phyloP scores from a whole-genome alignment of 2,113 vertebrate genomes.

The Damaliscus lunatus region DNA sequence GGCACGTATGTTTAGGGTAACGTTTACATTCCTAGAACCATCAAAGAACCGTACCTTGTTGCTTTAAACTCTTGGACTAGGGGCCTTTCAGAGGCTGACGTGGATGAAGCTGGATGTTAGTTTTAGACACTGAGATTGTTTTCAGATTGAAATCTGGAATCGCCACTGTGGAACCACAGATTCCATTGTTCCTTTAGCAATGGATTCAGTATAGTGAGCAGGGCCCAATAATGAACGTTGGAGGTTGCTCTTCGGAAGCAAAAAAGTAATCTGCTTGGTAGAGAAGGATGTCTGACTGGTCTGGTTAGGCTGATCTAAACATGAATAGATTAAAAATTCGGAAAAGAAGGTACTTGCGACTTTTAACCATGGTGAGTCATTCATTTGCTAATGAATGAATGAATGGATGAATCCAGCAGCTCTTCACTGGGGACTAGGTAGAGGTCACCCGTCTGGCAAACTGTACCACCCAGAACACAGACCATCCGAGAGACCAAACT shows the following conservation, averaged over 20 bases:
- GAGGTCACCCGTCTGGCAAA: neutral
- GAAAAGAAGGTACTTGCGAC: neutral
- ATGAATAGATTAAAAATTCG: neutral
- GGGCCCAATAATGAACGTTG: neutral
- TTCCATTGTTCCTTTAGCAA: neutral
- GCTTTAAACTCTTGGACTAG: neutral
- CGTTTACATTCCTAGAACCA: neutral
- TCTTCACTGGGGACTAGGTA: neutral
- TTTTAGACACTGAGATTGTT: neutral
- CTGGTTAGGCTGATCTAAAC: neutral
- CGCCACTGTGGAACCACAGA: neutral
- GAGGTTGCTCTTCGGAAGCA: neutral
- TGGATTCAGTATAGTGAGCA: neutral
- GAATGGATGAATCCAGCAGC: neutral
- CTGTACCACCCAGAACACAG: neutral
- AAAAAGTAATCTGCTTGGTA: neutral
- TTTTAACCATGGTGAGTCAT: neutral
- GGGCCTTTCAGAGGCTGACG: neutral
- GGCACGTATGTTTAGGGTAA: neutral
- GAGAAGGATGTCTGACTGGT: neutral
- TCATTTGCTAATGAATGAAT: neutral
- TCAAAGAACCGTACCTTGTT: neutral
- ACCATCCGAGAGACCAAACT: neutral
- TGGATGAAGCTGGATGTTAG: neutral
- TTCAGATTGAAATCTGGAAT: neutral